phyloP scores from a whole-genome alignment of 2,113 vertebrate genomes.

The Sterrhoptilus dennistouni region DNA sequence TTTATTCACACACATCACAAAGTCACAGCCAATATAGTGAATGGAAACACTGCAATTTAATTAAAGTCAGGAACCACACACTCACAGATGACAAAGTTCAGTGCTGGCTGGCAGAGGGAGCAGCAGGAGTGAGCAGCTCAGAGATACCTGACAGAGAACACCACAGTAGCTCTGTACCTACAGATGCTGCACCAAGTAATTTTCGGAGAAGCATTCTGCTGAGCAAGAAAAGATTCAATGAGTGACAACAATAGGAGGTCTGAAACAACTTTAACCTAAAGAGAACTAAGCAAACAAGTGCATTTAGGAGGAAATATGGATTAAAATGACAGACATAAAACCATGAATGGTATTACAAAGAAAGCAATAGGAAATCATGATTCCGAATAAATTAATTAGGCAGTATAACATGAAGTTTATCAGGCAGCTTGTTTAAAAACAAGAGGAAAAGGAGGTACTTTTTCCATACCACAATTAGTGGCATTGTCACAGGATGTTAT shows the following conservation, averaged over 20 bases:
- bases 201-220: background rate
- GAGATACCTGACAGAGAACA: background rate
- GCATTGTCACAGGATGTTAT: background rate
- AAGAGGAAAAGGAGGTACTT: slow-evolving; percentile 23
- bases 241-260: background rate
- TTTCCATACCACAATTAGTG: background rate
- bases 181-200: background rate
- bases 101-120: background rate
- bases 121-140: background rate
- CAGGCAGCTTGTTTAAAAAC: background rate
- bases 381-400: background rate
- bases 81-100: background rate
- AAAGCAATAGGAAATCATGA: background rate
- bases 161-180: background rate
- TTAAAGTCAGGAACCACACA: background rate
- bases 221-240: background rate
- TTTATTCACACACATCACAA: background rate
- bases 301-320: background rate
- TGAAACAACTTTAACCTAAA: background rate
- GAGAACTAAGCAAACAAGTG: background rate
- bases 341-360: background rate
- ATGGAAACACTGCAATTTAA: background rate
- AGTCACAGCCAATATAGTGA: background rate
- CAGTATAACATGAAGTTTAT: background rate
- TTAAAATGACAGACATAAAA: background rate